These are phyloP conservation scores for Hyperoplus lanceolatus DNA, from an alignment of 2,797 vertebrate species.

Conservation along the genomic window DNA sequence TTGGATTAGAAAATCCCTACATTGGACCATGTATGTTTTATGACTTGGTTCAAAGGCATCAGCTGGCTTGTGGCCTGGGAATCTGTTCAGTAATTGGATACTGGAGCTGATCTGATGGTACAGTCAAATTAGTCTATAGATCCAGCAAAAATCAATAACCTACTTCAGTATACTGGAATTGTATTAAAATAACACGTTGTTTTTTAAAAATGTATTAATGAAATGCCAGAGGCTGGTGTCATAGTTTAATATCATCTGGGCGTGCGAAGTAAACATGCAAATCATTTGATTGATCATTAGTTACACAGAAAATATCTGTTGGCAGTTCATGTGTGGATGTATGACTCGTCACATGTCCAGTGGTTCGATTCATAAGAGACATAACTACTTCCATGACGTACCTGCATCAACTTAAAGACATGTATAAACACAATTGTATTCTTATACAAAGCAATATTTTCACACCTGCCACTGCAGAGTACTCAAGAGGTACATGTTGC, in stretches of 20 bases:
- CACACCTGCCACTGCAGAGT: neutral
- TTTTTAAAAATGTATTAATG: conserved; percentile 17
- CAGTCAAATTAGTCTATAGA: conserved; percentile 22
- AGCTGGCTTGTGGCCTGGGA: conserved; percentile 36
- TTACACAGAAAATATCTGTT: conserved; percentile 8
- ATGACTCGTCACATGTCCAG: neutral
- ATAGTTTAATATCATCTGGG: conserved; percentile 19
- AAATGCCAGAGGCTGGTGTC: conserved; percentile 4
- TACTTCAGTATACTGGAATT: conserved; percentile 7
- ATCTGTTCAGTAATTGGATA: conserved; percentile 35
- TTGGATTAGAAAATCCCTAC: conserved; percentile 15
- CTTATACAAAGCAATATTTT: neutral
- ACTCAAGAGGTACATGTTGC: neutral
- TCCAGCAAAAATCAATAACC: conserved; percentile 28
- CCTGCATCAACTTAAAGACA: neutral
- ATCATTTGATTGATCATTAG: conserved; percentile 31
- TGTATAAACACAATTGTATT: neutral
- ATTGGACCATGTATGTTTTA: conserved; percentile 28
- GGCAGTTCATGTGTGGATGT: conserved; percentile 25
- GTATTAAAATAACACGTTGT: conserved; percentile 29
- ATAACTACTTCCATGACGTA: neutral
- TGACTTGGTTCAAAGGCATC: conserved; percentile 38
- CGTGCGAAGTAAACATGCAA: conserved; percentile 16
- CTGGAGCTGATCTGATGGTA: conserved; percentile 27
- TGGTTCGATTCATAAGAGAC: conserved; percentile 17